These are phyloP conservation scores for Nothoprocta perdicaria DNA, from an alignment of 2,113 vertebrate genomes.

Conservation along the genomic window DNA sequence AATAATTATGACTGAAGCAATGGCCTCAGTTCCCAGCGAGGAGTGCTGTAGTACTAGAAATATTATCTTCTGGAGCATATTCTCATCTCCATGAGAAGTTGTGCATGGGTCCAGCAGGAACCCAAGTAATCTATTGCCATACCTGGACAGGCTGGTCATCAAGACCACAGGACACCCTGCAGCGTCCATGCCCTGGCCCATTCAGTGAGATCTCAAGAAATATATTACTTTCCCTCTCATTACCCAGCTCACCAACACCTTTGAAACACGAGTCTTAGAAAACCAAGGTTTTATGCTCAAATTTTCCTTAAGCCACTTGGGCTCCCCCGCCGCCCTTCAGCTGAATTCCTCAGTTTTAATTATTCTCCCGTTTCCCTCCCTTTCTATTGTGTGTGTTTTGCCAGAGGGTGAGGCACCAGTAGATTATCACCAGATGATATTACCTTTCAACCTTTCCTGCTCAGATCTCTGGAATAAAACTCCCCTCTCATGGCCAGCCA, in stretches of 20 bases:
- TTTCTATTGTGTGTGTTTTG: background rate
- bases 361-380: background rate
- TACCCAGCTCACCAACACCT: background rate
- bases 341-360: background rate
- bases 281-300: background rate
- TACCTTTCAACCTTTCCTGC: constrained; percentile 14
- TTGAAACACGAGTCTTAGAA: background rate
- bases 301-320: background rate
- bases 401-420: background rate
- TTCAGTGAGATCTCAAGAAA: background rate
- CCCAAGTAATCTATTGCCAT: background rate
- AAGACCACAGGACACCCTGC: background rate
- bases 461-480: background rate
- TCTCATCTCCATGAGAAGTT: background rate
- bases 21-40: background rate
- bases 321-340: background rate
- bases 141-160: too few species aligned
- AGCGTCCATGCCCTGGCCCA: background rate
- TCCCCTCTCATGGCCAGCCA: background rate
- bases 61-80: background rate
- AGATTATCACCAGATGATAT: constrained; percentile 18
- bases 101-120: background rate
- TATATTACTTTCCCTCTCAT: background rate
- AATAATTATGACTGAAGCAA: fast-evolving
- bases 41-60: background rate